Base-by-base conservation (phyloP, 2,113 vertebrate species). In the Daphoenositta chrysoptera region DNA sequence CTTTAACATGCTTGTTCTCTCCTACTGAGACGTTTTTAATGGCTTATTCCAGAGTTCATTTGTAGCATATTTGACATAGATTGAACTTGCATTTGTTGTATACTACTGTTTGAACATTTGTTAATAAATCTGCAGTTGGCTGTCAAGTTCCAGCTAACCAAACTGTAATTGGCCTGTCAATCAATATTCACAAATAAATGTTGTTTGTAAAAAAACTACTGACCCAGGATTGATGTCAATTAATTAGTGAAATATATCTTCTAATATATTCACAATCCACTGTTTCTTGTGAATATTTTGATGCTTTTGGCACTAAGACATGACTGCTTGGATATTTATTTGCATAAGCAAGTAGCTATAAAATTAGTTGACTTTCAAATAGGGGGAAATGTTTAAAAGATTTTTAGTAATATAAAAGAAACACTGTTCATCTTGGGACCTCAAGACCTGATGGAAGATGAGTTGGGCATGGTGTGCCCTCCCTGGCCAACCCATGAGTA, bases 1-100 rank as follows among this genome's bases (percentile, higher is more conserved):
- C 13, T 81, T 97, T 80, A 90, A 93, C 83, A 68, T 89, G 48
- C 39, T 81, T 54, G 11, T 93, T 96, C 60, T 92, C 40, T 89
- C 75, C 84, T 95, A 78, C 89, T 96, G 75, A 89, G 65, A 80
- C 91, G 89, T 94, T 85, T 88, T 57, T 35, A 88, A n/a, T 51
- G 90, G 79, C 70, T 44, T 48, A 70, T 95, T 97, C 96, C 87
- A 95, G 72, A 91, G 83, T 91, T 97, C 47, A 95, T 77, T 68
- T 77, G 50, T 47, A 95, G 39, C 5, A 40, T 91, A 94, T 94
- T 69, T 95, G 89, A 93, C 93, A 66, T 79, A 61, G 18, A 69
- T 69, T 83, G 58, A 87, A 44, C 17, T 68, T 87, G 77, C 2
- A 24, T 90, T 93, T 91, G 53, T 75, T 81, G 16, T 69, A 35